Percentiles rank a stretch among this genome's conserved stretches.
These are phyloP conservation scores for Lamellibrachia luymesi DNA, from an alignment of 1,140 invertebrate species.

Conservation along the genomic window DNA sequence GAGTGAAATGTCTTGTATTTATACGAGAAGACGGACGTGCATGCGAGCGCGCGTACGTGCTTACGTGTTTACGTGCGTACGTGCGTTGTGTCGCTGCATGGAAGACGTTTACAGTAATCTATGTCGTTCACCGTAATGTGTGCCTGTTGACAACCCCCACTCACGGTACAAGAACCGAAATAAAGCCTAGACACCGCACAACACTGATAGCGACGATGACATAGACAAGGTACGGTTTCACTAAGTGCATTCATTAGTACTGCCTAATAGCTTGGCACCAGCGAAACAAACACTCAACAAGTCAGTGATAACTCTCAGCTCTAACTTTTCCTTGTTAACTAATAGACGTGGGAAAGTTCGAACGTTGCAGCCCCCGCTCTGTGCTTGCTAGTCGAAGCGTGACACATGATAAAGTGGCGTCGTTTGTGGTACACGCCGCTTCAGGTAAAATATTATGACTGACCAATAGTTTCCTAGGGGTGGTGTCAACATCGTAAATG, in stretches of 20 bases:
- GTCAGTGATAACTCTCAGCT: background rate
- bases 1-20: too few species aligned
- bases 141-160: background rate
- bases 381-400: background rate
- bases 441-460: background rate
- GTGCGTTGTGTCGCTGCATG: background rate
- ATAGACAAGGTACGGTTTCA: background rate
- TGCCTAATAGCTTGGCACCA: background rate
- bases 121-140: too few species aligned
- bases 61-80: background rate
- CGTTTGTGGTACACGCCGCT: background rate
- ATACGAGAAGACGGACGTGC: too few species aligned
- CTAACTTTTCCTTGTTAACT: background rate
- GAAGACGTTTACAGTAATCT: too few species aligned
- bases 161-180: background rate
- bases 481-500: too few species aligned
- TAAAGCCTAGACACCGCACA: background rate
- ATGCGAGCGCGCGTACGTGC: too few species aligned
- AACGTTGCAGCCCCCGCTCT: background rate
- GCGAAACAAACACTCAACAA: too few species aligned
- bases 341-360: background rate
- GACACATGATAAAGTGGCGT: background rate
- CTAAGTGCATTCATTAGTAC: background rate
- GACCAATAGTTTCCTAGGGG: background rate
- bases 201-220: background rate